These are phyloP conservation scores for Philaenus spumarius DNA, from an alignment of 1,140 invertebrate genomes.

Conservation along the genomic window DNA sequence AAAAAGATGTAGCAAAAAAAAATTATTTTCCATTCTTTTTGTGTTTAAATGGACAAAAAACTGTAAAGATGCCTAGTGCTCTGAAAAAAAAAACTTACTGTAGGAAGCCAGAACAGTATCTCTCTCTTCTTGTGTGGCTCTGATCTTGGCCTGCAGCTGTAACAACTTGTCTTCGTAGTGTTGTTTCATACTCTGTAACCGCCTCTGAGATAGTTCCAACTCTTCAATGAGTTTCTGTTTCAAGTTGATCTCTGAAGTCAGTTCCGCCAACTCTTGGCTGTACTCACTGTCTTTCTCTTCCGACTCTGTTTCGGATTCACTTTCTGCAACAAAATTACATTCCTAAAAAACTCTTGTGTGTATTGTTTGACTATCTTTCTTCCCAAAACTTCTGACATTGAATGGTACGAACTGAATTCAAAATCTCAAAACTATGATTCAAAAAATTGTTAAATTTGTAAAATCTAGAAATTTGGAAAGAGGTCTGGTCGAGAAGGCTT, in stretches of 20 bases:
- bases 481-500: too few species aligned
- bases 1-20: too few species aligned
- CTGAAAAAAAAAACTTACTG: conserved; percentile 42
- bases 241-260: conserved; percentile 86
- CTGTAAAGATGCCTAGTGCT: too few species aligned
- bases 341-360: too few species aligned
- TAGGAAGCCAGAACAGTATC: conserved; percentile 79
- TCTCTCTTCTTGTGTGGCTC: conserved; percentile 83
- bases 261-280: conserved; percentile 64
- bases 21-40: too few species aligned
- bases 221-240: conserved; percentile 92
- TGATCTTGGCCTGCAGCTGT: conserved; percentile 80
- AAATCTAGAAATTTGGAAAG: too few species aligned
- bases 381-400: too few species aligned
- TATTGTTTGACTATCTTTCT: too few species aligned
- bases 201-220: conserved; percentile 77
- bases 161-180: conserved; percentile 95
- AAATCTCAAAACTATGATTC: too few species aligned
- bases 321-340: conserved; percentile 38
- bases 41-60: too few species aligned
- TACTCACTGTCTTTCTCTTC: conserved; percentile 44
- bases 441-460: too few species aligned
- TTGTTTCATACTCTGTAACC: conserved; percentile 72
- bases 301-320: conserved; percentile 44
- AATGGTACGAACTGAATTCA: too few species aligned